These are phyloP conservation scores for Hepsetus odoe DNA, from an alignment of 2,113 vertebrate species.

Conservation along the genomic window DNA sequence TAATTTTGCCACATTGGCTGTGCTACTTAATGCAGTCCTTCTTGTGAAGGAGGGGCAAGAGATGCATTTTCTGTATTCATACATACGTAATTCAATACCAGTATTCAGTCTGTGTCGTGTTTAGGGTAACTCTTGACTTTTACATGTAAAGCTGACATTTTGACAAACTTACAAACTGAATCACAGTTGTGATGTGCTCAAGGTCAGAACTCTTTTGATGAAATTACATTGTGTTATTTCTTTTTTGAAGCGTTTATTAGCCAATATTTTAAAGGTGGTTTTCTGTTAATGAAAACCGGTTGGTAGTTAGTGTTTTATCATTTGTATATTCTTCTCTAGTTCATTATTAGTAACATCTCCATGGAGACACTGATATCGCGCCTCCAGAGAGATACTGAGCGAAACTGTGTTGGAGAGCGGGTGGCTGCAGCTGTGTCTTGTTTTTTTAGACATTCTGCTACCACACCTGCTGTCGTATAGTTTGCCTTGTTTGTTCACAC, in stretches of 20 bases:
- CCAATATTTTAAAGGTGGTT: neutral
- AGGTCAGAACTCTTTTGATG: too few species aligned
- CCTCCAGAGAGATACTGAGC: neutral
- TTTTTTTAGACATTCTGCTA: neutral
- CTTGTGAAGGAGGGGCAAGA: too few species aligned
- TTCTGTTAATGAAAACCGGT: neutral
- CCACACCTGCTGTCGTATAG: neutral
- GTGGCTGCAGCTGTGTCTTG: constrained; percentile 14
- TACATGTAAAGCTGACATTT: neutral
- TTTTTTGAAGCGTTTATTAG: neutral
- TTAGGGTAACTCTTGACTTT: too few species aligned
- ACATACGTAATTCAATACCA: too few species aligned
- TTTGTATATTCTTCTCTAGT: neutral
- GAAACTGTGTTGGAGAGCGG: neutral
- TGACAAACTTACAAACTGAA: neutral
- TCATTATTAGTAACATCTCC: neutral
- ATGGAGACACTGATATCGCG: neutral
- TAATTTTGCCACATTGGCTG: neutral
- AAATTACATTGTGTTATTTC: too few species aligned
- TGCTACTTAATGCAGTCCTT: too few species aligned
- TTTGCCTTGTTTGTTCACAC: constrained; percentile 13
- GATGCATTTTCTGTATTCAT: too few species aligned
- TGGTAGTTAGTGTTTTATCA: neutral
- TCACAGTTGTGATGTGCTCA: neutral
- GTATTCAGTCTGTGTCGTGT: neutral